These are phyloP conservation scores for Micromussa lordhowensis DNA, from an alignment of 92 coral and sea anemone species.

Conservation along the genomic window DNA sequence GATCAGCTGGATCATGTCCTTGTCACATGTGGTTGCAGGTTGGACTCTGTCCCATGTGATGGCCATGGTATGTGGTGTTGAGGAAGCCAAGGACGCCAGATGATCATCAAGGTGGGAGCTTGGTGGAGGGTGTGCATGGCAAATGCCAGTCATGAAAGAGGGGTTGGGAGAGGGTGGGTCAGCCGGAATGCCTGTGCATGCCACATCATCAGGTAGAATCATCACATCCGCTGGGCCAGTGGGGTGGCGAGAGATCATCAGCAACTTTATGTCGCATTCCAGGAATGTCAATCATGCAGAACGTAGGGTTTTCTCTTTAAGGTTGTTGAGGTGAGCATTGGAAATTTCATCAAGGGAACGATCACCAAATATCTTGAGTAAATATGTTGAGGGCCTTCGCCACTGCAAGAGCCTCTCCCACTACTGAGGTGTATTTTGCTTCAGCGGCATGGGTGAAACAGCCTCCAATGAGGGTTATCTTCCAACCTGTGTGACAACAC, in stretches of 20 bases:
- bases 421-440: constrained; percentile 61
- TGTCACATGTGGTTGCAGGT: no score
- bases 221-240: not conserved
- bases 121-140: no score
- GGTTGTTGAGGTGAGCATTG: not conserved
- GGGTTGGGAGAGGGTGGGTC: no score
- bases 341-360: no score
- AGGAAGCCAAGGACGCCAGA: no score
- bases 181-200: no score
- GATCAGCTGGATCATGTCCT: no score
- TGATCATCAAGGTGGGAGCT: no score
- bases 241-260: not conserved
- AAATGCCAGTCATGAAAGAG: no score
- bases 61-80: no score
- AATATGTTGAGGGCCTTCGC: constrained; percentile 66
- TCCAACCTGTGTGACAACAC: constrained; percentile 70
- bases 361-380: no score
- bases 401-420: constrained; percentile 67
- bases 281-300: not conserved
- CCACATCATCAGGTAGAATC: not conserved
- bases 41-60: no score
- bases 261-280: not conserved
- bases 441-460: constrained; percentile 69
- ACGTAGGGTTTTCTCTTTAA: not conserved
- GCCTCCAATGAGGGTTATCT: constrained; percentile 61